phyloP scores from a whole-genome alignment of 1,140 invertebrate genomes.

The Drosophila asahinai region DNA sequence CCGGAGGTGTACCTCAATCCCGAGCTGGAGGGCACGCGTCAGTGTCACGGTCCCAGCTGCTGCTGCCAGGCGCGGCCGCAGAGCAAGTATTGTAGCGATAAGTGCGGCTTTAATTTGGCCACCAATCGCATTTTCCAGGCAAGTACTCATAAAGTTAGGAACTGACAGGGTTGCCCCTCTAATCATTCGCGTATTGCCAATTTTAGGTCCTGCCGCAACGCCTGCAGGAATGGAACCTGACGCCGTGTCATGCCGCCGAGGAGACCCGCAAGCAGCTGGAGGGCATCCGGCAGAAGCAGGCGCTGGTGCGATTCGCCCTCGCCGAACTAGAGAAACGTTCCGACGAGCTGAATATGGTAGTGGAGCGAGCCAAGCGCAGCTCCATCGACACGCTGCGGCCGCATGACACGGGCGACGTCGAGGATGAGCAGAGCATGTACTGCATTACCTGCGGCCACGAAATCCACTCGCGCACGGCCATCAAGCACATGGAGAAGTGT shows the following conservation, averaged over 20 bases:
- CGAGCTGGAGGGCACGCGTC: slow-evolving; percentile 86
- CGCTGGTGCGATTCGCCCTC: slow-evolving; percentile 90
- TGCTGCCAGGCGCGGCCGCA: slow-evolving; percentile 90
- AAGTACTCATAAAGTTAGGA: slow-evolving; percentile 73
- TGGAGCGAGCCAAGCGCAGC: slow-evolving; percentile 91
- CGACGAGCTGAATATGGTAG: slow-evolving; percentile 92
- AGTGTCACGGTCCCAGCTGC: slow-evolving; percentile 97
- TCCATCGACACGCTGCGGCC: slow-evolving; percentile 87
- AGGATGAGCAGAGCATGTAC: slow-evolving; percentile 95
- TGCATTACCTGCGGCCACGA: slow-evolving; percentile 99
- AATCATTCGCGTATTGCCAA: not conserved
- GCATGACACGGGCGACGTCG: slow-evolving; percentile 86
- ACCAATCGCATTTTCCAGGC: slow-evolving; percentile 92
- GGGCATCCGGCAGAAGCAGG: slow-evolving; percentile 91
- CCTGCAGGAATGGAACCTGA: slow-evolving; percentile 97
- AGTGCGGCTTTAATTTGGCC: slow-evolving; percentile 96
- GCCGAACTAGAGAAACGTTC: slow-evolving; percentile 92
- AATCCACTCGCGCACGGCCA: slow-evolving; percentile 93
- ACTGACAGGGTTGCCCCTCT: not conserved
- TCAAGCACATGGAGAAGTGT: slow-evolving; percentile 98
- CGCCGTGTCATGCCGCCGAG: slow-evolving; percentile 94
- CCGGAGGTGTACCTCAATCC: slow-evolving; percentile 86
- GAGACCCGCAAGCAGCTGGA: slow-evolving; percentile 94
- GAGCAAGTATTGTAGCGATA: slow-evolving; percentile 98
- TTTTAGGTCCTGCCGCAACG: slow-evolving; percentile 91